Base-by-base conservation (phyloP, 2,113 vertebrate species). In the Coptodon rendalli region DNA sequence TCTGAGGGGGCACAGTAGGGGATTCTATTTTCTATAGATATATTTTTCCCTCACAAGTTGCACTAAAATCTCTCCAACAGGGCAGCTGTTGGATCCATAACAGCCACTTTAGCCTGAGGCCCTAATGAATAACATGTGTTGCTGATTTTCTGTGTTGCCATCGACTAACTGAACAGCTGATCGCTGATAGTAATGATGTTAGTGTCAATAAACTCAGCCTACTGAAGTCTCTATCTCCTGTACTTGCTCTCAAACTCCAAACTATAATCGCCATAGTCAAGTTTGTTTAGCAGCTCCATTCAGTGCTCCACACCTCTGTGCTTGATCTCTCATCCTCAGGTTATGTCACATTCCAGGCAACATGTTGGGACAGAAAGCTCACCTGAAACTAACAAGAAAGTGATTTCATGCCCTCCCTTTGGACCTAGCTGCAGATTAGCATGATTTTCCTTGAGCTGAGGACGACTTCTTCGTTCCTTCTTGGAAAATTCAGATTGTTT, bases 321-420 rank as follows among this genome's bases (percentile, higher is more conserved):
- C 68, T 53, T 66, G 87, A 83, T 61, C 34, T 9, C 13, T 85
- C 38, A 0, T 90, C 82, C 61, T 82, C 83, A 79, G 87, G 92
- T 94, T 93, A 12, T 88, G 89, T 93, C 86, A 91, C 95, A 96
- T 95, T 96, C 94, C 94, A 59, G 78, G 36, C 17, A 89, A 90
- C 95, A 2, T 94, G 94, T 93, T 22, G 54, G 87, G 56, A 89
- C 94, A 90, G 66, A 66, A 31, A 9, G 79, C 79, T 66, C 48
- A 68, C 81, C 84, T 81, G 68, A 91, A 93, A 81, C 86, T 19
- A 9, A n/a, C 17, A 40, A 16, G 17, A 52, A 68, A 81, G 88
- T 71, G 61, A 84, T 34, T 31, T 29, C 29, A 19, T 45, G 27
- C 38, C 4, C 89, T 68, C 9, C 71, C 66, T 22, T 89, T 76